A percentile compares a stretch with the other conserved stretches of the same genome.
Evolutionary conservation across 2,797 vertebrate species (phyloP).

Genomic region (Propithecus deckenii): DNA sequence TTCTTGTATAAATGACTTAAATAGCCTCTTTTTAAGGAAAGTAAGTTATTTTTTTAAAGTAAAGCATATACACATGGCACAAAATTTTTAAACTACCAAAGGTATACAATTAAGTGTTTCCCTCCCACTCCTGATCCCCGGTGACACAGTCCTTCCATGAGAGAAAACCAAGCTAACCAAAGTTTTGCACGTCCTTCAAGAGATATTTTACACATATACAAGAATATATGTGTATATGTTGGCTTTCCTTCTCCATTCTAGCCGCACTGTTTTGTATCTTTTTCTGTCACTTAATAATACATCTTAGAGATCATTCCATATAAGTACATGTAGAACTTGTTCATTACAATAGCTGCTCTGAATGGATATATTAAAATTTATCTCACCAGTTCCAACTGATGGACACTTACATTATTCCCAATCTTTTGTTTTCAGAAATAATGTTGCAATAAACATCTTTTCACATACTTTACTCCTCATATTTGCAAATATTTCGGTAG

Average conservation of each 20-base stretch:
- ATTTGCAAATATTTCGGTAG: not conserved
- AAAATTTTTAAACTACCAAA: not conserved
- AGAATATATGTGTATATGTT: not conserved
- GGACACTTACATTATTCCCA: not conserved
- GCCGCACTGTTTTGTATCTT: not conserved
- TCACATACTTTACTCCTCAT: not conserved
- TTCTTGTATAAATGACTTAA: not conserved
- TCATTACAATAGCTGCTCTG: not conserved
- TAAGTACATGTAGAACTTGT: not conserved
- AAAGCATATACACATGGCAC: not conserved
- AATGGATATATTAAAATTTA: not conserved
- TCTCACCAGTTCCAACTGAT: not conserved
- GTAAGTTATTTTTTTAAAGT: not conserved
- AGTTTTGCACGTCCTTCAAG: not conserved
- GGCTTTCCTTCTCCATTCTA: not conserved
- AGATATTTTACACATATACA: not conserved
- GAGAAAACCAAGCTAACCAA: not conserved
- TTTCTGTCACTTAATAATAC: not conserved
- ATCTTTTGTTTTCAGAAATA: not conserved
- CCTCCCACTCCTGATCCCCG: not conserved
- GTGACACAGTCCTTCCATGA: not conserved
- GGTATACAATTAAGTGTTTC: not conserved
- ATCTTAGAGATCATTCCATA: not conserved
- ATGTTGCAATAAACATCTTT: not conserved
- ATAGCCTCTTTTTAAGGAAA: not conserved